These are phyloP conservation scores for Pelobates cultripes DNA, from an alignment of 2,797 vertebrate species.

Conservation along the genomic window DNA sequence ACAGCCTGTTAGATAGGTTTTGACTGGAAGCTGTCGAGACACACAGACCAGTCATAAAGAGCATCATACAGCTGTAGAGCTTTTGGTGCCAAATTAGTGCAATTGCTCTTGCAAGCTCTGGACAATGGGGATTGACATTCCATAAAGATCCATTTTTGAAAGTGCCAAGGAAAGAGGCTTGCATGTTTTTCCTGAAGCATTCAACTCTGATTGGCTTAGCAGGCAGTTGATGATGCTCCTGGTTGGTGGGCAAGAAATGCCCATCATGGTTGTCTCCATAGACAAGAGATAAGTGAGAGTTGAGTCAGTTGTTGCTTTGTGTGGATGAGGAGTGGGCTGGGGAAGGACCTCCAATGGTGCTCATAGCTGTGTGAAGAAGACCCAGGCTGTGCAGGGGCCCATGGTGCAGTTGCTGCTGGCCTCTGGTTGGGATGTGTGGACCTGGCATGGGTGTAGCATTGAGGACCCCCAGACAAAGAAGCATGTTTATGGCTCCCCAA, in stretches of 20 bases:
- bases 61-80: too few species aligned
- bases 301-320: conserved; percentile 74
- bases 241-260: conserved; percentile 66
- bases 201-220: conserved; percentile 55
- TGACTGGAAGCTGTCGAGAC: too few species aligned
- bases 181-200: conserved; percentile 51
- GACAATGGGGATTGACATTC: conserved; percentile 43
- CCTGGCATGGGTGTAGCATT: conserved; percentile 57
- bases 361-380: background rate
- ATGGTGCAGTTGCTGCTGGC: conserved; percentile 56
- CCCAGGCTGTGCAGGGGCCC: too few species aligned
- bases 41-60: too few species aligned
- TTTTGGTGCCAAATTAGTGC: too few species aligned
- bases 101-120: too few species aligned
- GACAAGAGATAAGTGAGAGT: conserved; percentile 75
- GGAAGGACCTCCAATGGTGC: conserved; percentile 17
- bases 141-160: conserved; percentile 58
- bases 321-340: conserved; percentile 70
- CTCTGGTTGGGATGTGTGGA: conserved; percentile 65
- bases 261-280: conserved; percentile 64
- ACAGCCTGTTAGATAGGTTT: too few species aligned
- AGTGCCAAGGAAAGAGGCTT: conserved; percentile 20
- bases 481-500: background rate
- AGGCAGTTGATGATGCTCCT: conserved; percentile 57
- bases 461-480: background rate